Base-by-base conservation (phyloP, 2,113 vertebrate genomes). In the Mobula hypostoma region DNA sequence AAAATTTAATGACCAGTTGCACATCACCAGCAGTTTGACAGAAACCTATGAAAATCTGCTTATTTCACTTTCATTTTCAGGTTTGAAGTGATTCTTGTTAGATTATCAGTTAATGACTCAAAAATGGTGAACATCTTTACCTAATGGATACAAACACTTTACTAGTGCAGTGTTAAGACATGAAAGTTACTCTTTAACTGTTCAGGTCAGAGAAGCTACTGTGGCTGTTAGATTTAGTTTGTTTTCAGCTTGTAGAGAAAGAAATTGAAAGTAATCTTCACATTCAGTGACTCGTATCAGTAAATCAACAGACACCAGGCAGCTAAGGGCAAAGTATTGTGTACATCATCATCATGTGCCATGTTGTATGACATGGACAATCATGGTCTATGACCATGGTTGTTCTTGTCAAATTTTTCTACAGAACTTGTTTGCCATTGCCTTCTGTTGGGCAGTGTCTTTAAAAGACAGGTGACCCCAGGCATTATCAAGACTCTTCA, bases 171-270 rank as follows among this genome's bases (percentile, higher is more conserved):
- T 85, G 48, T 85, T 85, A 58, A 58, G 58, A 19, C 82, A 85
- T 56, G 5, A 68, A 66, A 90, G 63, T 90, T 66, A 32, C 14
- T 90, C 61, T 90, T 90, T 90, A 90, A 66, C 85, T 15, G 12
- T 90, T 32, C 66, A 90, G 85, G n/a, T 63, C 85, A 66, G n/a
- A 63, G 58, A 32, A 68, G n/a, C 11, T 19, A 14, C n/a, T 63
- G 12, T 32, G 66, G 85, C 63, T 90, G 85, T 8, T 61, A 66
- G 61, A 29, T 90, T 90, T 66, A 66, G 61, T 90, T 66, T 66
- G 61, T 90, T 90, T 58, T 90, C 58, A 90, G 61, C 29, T 90
- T n/a, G 63, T 90, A 63, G 66, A 66, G n/a, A 90, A 90, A 36
- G 29, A 1, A 2, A 36, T 5, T 79, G 77, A 79, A 36, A 90